A percentile compares a stretch with the other conserved stretches of the same genome.
These are phyloP conservation scores for Nylanderia fulva DNA, from an alignment of 1,140 invertebrate genomes.

Conservation along the genomic window DNA sequence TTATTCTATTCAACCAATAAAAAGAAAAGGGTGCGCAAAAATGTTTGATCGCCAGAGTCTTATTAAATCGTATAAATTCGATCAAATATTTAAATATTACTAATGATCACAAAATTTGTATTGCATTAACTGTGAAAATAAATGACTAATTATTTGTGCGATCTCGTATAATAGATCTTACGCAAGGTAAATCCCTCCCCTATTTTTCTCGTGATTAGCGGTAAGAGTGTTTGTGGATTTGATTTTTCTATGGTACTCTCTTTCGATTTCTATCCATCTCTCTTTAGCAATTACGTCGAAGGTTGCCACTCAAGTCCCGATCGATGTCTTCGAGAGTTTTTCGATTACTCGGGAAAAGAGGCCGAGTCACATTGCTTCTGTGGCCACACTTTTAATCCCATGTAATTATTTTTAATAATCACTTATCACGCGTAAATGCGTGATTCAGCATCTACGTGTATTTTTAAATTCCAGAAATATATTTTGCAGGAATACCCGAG, in stretches of 20 bases:
- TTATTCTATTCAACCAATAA: too few relatives aligned
- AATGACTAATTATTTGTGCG: constrained; percentile 72
- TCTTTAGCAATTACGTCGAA: constrained; percentile 76
- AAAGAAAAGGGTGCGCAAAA: too few relatives aligned
- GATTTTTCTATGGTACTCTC: constrained; percentile 77
- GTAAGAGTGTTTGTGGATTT: constrained; percentile 78
- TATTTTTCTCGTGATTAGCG: constrained; percentile 77
- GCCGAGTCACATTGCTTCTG: constrained; percentile 2
- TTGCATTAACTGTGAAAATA: background rate
- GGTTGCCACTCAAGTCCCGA: constrained; percentile 74
- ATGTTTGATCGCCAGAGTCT: too few relatives aligned
- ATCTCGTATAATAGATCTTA: constrained; percentile 71
- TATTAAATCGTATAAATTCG: background rate
- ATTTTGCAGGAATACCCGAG: too few relatives aligned
- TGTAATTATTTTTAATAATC: background rate
- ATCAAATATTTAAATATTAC: background rate
- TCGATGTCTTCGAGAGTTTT: constrained; percentile 66
- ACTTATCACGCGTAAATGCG: background rate
- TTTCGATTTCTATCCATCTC: too few relatives aligned
- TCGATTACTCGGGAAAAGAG: constrained; percentile 21
- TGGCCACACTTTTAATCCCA: background rate
- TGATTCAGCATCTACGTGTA: background rate
- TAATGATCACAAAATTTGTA: too few relatives aligned
- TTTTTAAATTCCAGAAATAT: background rate
- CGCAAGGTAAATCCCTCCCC: constrained; percentile 43